phyloP scores from a whole-genome alignment of 2,797 vertebrate species.

The Spheniscus humboldti region DNA sequence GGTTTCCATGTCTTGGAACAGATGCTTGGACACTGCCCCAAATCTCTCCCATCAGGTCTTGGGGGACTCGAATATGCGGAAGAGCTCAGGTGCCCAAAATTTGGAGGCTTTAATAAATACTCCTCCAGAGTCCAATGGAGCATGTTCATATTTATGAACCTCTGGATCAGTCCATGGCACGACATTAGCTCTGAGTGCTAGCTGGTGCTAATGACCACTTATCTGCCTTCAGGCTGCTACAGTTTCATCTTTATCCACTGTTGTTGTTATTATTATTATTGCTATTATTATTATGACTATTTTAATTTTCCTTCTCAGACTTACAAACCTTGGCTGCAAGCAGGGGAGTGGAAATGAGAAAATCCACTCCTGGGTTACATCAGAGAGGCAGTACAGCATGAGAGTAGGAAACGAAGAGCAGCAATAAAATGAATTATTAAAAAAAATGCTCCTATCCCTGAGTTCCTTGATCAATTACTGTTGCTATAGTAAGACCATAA shows the following conservation, averaged over 20 bases:
- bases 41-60: not conserved
- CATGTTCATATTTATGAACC: not conserved
- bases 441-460: not conserved
- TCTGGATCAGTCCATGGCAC: not conserved
- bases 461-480: slow-evolving; percentile 40
- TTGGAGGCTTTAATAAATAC: not conserved
- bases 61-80: rapidly evolving
- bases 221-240: not conserved
- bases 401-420: slow-evolving; percentile 37
- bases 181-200: not conserved
- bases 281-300: not conserved
- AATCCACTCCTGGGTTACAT: not conserved
- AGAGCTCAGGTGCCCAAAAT: not conserved
- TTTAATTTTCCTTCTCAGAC: slow-evolving; percentile 11
- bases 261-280: not conserved
- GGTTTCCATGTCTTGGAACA: not conserved
- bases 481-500: not conserved
- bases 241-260: not conserved
- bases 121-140: not conserved
- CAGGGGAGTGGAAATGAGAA: not conserved
- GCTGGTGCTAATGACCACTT: not conserved
- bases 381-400: not conserved
- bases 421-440: slow-evolving; percentile 49
- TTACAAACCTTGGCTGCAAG: not conserved
- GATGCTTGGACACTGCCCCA: rapidly evolving